phyloP scores from a whole-genome alignment of 1,140 invertebrate genomes.

The Battus philenor region DNA sequence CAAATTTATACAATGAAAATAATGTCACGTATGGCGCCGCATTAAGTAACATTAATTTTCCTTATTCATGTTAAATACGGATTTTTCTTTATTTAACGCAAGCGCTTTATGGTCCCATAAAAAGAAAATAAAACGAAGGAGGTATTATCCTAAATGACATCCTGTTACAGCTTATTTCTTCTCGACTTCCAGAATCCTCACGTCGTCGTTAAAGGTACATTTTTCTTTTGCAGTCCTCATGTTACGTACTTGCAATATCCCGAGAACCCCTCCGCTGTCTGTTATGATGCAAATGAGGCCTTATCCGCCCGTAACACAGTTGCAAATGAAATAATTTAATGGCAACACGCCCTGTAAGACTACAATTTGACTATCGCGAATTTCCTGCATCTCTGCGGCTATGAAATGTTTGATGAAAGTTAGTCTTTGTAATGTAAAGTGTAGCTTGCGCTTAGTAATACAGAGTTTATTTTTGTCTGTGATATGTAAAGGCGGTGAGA shows the following conservation, averaged over 20 bases:
- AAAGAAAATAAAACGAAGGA: slow-evolving; percentile 59
- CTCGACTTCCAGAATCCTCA: slow-evolving; percentile 63
- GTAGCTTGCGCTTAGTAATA: slow-evolving; percentile 28
- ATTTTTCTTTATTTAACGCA: slow-evolving; percentile 1
- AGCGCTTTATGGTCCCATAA: slow-evolving; percentile 16
- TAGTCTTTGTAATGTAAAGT: slow-evolving; percentile 32
- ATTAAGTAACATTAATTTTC: too few species aligned
- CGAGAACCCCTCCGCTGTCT: slow-evolving; percentile 52
- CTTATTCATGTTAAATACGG: too few species aligned
- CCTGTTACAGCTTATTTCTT: slow-evolving; percentile 71
- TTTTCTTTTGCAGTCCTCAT: slow-evolving; percentile 72
- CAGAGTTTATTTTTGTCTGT: slow-evolving; percentile 46
- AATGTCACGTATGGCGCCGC: too few species aligned
- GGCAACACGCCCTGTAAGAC: slow-evolving; percentile 65
- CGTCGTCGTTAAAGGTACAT: slow-evolving; percentile 73
- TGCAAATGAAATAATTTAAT: slow-evolving; percentile 72
- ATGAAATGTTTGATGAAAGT: slow-evolving; percentile 49
- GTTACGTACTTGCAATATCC: slow-evolving; percentile 56
- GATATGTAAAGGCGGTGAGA: slow-evolving; percentile 49
- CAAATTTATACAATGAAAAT: too few species aligned
- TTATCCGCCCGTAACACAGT: slow-evolving; percentile 64
- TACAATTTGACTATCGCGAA: slow-evolving; percentile 76
- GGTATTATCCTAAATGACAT: slow-evolving; percentile 71
- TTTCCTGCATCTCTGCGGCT: slow-evolving; percentile 56
- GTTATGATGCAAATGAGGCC: slow-evolving; percentile 63